Evolutionary conservation across 2,113 vertebrate species (phyloP).

Genomic region (Laticauda colubrina): DNA sequence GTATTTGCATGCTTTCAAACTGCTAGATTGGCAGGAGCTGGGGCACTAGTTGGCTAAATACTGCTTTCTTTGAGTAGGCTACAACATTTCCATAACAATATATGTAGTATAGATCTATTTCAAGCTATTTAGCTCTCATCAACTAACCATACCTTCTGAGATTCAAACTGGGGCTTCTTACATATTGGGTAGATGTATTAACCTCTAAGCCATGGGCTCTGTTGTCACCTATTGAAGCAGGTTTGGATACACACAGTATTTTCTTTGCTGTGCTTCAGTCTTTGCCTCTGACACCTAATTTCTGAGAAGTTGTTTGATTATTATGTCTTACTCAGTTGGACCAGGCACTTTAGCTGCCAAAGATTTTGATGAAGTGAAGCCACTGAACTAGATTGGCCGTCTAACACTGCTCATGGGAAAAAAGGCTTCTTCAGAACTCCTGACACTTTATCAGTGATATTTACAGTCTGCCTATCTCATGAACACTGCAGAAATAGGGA

Average conservation of each 20-base stretch:
- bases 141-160: no score
- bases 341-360: slow-evolving; percentile 19
- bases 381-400: background rate
- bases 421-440: background rate
- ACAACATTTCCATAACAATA: no score
- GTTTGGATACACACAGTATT: background rate
- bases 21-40: background rate
- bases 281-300: slow-evolving; percentile 18
- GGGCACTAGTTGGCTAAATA: no score
- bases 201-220: no score
- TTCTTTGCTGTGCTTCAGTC: background rate
- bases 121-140: no score
- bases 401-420: background rate
- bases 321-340: slow-evolving; percentile 13
- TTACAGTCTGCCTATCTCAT: background rate
- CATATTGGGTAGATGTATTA: no score
- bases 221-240: background rate
- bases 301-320: slow-evolving; percentile 18
- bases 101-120: no score
- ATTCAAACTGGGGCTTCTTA: no score
- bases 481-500: background rate
- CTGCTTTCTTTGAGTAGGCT: no score
- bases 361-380: background rate
- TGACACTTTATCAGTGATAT: background rate
- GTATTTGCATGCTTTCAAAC: background rate